These are phyloP conservation scores for Pao palembangensis DNA, from an alignment of 2,113 vertebrate genomes.

Conservation along the genomic window DNA sequence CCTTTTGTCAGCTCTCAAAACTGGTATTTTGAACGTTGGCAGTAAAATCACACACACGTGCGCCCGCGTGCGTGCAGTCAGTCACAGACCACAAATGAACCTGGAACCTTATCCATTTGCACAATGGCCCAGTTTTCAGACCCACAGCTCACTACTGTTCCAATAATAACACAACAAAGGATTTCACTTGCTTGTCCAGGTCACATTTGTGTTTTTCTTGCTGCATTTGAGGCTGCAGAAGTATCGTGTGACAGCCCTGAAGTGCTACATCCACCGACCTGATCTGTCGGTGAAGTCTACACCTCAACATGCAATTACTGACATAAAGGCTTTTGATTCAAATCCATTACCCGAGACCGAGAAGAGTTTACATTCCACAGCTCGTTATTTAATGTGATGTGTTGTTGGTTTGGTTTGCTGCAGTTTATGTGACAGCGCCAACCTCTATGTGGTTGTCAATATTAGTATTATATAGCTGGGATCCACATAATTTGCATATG, in stretches of 20 bases:
- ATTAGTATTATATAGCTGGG: no score
- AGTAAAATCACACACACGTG: no score
- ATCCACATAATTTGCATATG: no score
- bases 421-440: neutral
- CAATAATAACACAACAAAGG: constrained; percentile 28
- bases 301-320: constrained; percentile 9
- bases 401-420: constrained; percentile 3
- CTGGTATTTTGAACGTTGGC: no score
- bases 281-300: constrained; percentile 35
- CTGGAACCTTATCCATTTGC: constrained; percentile 16
- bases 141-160: constrained; percentile 26
- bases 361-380: constrained; percentile 1
- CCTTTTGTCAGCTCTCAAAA: constrained; percentile 35
- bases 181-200: constrained; percentile 18
- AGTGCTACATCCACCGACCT: constrained; percentile 32
- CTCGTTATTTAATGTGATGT: constrained; percentile 12
- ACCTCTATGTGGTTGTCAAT: no score
- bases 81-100: no score
- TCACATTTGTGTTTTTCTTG: constrained; percentile 29
- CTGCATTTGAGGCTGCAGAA: constrained; percentile 12
- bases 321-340: constrained; percentile 9
- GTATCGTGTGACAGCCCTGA: constrained; percentile 36
- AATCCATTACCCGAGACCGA: constrained; percentile 11
- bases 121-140: constrained; percentile 30
- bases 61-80: no score